A percentile compares a stretch with the other conserved stretches of the same genome.
phyloP scores from a whole-genome alignment of 2,888 invertebrate species.

The Heteromyza rotundicornis region DNA sequence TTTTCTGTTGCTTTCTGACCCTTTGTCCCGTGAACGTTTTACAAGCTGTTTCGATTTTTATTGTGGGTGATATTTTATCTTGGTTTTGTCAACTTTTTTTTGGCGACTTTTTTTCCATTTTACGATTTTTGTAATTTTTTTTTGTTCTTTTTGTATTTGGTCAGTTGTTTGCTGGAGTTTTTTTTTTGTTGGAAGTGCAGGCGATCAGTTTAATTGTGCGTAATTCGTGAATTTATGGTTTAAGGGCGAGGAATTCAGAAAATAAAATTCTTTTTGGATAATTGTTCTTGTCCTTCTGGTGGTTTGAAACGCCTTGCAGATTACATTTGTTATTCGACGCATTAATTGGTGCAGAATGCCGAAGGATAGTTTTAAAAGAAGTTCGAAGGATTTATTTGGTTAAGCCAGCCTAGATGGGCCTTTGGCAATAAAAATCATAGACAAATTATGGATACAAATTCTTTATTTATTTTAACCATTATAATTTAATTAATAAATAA shows the following conservation, averaged over 20 bases:
- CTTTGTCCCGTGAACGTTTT: constrained; percentile 25
- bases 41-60: constrained; percentile 19
- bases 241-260: not conserved
- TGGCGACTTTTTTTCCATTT: constrained; percentile 22
- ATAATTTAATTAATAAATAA: no score
- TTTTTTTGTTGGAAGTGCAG: not conserved
- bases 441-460: no score
- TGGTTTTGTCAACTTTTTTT: constrained; percentile 20
- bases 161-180: constrained; percentile 10
- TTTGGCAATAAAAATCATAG: no score
- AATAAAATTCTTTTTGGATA: not conserved
- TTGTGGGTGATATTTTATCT: constrained; percentile 40
- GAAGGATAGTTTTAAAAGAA: no score
- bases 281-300: not conserved
- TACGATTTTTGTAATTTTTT: constrained; percentile 8
- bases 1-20: constrained; percentile 30
- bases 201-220: constrained; percentile 15
- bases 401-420: no score
- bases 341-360: no score
- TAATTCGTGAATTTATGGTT: constrained; percentile 29
- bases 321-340: not conserved
- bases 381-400: no score
- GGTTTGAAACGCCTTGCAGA: not conserved
- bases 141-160: constrained; percentile 23
- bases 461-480: no score